These are phyloP conservation scores for Wasmannia auropunctata DNA, from an alignment of 1,140 invertebrate genomes.

Conservation along the genomic window DNA sequence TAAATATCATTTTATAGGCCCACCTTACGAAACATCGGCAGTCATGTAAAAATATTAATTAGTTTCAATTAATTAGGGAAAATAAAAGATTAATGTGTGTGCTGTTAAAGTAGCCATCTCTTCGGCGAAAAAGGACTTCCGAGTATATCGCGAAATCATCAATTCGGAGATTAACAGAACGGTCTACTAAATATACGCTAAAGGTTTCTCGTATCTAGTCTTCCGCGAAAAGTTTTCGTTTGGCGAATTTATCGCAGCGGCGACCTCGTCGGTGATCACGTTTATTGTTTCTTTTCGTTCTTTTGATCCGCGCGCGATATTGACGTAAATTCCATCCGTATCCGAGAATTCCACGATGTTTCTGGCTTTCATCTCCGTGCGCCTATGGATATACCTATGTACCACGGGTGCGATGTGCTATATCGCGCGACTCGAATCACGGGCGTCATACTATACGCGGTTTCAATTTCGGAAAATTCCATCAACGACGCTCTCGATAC, in stretches of 20 bases:
- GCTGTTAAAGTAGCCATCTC: too few relatives aligned
- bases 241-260: conserved; percentile 21
- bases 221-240: conserved; percentile 10
- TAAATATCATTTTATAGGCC: not conserved
- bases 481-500: not conserved
- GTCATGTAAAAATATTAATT: not conserved
- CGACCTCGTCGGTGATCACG: not conserved
- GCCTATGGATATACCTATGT: not conserved
- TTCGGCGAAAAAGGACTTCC: too few relatives aligned
- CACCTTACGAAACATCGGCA: not conserved
- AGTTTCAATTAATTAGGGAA: not conserved
- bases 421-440: not conserved
- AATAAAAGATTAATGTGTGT: conserved; percentile 1
- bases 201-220: not conserved
- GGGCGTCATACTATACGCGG: too few relatives aligned
- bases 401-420: not conserved
- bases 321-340: conserved; percentile 9
- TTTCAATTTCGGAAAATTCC: not conserved
- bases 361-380: conserved; percentile 35
- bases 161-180: not conserved
- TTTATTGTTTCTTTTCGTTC: conserved; percentile 29
- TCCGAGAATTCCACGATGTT: conserved; percentile 28
- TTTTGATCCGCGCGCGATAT: conserved; percentile 13
- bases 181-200: not conserved
- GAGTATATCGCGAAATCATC: not conserved